These are phyloP conservation scores for Peribatodes rhomboidaria DNA, from an alignment of 2,888 invertebrate genomes.

Conservation along the genomic window DNA sequence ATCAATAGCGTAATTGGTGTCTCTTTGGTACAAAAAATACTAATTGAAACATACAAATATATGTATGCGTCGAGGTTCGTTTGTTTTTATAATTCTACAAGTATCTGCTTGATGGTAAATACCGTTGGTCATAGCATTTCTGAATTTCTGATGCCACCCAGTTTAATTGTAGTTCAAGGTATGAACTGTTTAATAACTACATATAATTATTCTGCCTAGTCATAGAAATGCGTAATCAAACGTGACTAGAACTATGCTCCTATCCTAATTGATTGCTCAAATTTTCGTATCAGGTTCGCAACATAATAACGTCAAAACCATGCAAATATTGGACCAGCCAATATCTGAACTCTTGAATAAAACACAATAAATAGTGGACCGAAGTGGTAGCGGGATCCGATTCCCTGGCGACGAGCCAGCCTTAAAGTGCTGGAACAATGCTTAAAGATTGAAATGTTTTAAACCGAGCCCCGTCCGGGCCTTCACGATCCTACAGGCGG, in stretches of 20 bases:
- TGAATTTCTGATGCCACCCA: too few species aligned
- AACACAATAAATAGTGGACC: constrained; percentile 41
- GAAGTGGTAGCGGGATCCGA: constrained; percentile 29
- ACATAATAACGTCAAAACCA: constrained; percentile 14
- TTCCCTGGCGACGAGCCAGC: constrained; percentile 41
- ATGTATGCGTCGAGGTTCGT: not conserved
- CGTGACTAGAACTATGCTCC: constrained; percentile 13
- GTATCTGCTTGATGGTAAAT: too few species aligned
- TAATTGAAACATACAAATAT: too few species aligned
- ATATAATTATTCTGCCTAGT: too few species aligned
- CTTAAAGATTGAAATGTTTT: constrained; percentile 10
- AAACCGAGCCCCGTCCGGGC: not conserved
- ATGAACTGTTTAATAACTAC: too few species aligned
- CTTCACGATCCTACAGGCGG: too few species aligned
- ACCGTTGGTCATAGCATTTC: too few species aligned
- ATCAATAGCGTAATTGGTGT: not conserved
- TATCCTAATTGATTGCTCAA: constrained; percentile 19
- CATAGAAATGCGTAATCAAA: not conserved
- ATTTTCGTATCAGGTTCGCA: constrained; percentile 7
- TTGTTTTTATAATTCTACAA: too few species aligned
- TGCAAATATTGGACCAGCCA: constrained; percentile 23
- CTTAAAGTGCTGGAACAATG: constrained; percentile 28
- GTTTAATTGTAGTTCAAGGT: too few species aligned
- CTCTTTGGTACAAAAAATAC: not conserved
- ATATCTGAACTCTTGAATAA: constrained; percentile 34